Conservation (phyloP, 2,888 invertebrate species). For the Limenitis camilla region DNA sequence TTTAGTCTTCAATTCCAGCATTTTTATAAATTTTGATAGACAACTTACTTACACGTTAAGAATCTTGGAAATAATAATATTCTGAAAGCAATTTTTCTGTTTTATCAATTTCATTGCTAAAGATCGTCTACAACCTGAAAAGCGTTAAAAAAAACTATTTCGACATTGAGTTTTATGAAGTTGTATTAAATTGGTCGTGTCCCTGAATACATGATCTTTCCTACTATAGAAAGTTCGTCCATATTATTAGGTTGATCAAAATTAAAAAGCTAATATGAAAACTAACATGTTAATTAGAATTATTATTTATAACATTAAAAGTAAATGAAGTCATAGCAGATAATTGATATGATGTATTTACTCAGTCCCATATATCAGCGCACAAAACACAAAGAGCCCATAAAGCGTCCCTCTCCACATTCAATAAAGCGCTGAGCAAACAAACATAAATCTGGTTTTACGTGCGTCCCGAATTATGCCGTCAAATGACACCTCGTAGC, state of each 20-base stretch:
- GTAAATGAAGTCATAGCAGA: background rate
- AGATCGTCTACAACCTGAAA: too few relatives aligned
- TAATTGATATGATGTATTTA: conserved; percentile 19
- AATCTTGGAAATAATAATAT: too few relatives aligned
- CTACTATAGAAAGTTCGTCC: too few relatives aligned
- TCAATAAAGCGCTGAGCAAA: conserved; percentile 58
- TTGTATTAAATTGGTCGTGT: background rate
- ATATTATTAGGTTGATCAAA: too few relatives aligned
- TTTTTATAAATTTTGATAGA: too few relatives aligned
- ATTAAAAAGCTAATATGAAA: too few relatives aligned
- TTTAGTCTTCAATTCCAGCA: too few relatives aligned
- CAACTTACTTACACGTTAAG: too few relatives aligned
- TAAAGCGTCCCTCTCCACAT: conserved; percentile 59
- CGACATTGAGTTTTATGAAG: background rate
- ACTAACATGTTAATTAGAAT: background rate
- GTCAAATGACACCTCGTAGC: conserved; percentile 54
- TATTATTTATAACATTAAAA: background rate
- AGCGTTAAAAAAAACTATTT: too few relatives aligned
- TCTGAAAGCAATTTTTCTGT: too few relatives aligned
- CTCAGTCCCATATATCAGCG: conserved; percentile 13
- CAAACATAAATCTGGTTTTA: conserved; percentile 58
- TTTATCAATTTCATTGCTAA: too few relatives aligned
- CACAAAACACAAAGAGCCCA: conserved; percentile 35
- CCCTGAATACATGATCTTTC: background rate
- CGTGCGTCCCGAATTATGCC: conserved; percentile 60